These are phyloP conservation scores for Scrobipalpa costella DNA, from an alignment of 2,888 invertebrate genomes.

Conservation along the genomic window DNA sequence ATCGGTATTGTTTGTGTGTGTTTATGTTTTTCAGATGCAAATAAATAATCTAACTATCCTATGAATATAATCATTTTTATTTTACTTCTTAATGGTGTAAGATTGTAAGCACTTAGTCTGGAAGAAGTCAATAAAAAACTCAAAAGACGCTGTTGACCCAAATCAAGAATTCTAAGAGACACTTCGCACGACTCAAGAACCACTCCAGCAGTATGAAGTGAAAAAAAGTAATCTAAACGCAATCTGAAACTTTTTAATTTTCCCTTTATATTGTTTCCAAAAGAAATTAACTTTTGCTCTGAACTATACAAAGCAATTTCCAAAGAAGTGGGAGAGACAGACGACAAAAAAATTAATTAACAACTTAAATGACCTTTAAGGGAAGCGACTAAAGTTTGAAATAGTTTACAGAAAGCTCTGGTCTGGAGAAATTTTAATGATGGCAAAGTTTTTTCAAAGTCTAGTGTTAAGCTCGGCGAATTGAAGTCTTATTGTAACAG, in stretches of 20 bases:
- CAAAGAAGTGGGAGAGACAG: slow-evolving; percentile 25
- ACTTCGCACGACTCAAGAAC: slow-evolving; percentile 9
- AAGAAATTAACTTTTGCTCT: slow-evolving; percentile 29
- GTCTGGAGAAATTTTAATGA: slow-evolving; percentile 16
- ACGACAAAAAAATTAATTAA: slow-evolving; percentile 32
- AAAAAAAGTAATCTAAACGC: slow-evolving; percentile 3
- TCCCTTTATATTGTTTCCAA: slow-evolving; percentile 12
- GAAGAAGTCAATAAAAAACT: neutral
- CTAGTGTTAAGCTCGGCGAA: neutral
- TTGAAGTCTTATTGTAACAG: no score
- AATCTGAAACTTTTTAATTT: slow-evolving; percentile 17
- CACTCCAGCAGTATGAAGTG: neutral
- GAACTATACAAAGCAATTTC: slow-evolving; percentile 16
- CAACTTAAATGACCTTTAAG: slow-evolving; percentile 32
- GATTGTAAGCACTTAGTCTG: no score
- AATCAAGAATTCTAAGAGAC: neutral
- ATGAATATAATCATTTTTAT: no score
- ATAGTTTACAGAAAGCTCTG: slow-evolving; percentile 20
- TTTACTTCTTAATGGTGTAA: no score
- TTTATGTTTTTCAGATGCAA: no score
- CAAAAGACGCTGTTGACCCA: slow-evolving; percentile 1
- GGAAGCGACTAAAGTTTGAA: slow-evolving; percentile 27
- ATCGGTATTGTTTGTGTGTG: no score
- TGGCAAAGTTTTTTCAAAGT: neutral
- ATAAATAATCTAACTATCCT: no score